Evolutionary conservation across 2,113 vertebrate species (phyloP).

Genomic region (Pachypanchax playfairii): DNA sequence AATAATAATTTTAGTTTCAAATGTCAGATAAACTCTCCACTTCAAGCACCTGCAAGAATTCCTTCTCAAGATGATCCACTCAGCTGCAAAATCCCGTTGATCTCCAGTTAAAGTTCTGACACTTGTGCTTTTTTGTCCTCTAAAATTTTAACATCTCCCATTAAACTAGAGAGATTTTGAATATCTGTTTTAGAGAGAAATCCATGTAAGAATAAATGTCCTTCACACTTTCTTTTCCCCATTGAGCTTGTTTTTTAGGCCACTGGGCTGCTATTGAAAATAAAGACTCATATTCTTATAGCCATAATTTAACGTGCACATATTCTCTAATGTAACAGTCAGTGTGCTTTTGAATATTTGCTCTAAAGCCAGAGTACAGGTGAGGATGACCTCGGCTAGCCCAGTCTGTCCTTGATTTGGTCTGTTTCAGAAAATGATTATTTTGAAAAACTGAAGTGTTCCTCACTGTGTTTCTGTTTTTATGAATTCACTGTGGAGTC

Average conservation of each 20-base stretch:
- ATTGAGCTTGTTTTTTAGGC: constrained; percentile 36
- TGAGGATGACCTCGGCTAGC: constrained; percentile 29
- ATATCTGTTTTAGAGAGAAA: constrained; percentile 16
- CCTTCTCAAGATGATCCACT: neutral
- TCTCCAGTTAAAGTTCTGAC: neutral
- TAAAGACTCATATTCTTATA: constrained; percentile 37
- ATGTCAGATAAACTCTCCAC: neutral
- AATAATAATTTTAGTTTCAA: neutral
- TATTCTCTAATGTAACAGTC: constrained; percentile 46
- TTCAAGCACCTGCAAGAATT: neutral
- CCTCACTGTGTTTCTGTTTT: constrained; percentile 24
- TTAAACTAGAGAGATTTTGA: constrained; percentile 21
- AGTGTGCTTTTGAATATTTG: constrained; percentile 58
- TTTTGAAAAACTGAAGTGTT: constrained; percentile 33
- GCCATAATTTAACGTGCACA: constrained; percentile 18
- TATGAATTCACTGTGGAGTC: constrained; percentile 17
- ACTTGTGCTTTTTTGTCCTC: neutral
- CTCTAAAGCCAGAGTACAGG: constrained; percentile 38
- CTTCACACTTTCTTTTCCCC: constrained; percentile 47
- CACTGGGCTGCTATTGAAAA: constrained; percentile 36
- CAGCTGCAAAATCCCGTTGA: neutral
- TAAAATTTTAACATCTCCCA: neutral
- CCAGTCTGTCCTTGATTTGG: constrained; percentile 55
- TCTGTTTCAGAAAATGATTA: constrained; percentile 38
- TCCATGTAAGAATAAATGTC: constrained; percentile 21